phyloP scores from a whole-genome alignment of 2,888 invertebrate genomes.

The Agonum fuliginosum region DNA sequence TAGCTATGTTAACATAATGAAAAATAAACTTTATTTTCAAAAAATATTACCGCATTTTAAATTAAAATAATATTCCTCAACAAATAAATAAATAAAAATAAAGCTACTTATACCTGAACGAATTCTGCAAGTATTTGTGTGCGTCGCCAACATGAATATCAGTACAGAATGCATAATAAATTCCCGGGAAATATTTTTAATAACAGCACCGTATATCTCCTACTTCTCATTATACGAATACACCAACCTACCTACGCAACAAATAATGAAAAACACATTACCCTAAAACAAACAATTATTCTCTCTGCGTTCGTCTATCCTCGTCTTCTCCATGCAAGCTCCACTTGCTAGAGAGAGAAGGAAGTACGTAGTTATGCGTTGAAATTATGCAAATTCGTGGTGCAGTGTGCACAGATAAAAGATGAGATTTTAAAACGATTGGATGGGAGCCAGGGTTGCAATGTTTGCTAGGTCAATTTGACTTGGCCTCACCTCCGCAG shows the following conservation, averaged over 20 bases:
- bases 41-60: no score
- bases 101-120: no score
- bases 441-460: conserved; percentile 38
- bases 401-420: conserved; percentile 49
- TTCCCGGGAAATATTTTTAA: no score
- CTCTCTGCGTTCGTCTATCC: background rate
- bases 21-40: no score
- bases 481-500: conserved; percentile 17
- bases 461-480: conserved; percentile 43
- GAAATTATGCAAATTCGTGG: conserved; percentile 46
- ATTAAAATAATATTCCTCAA: no score
- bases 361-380: conserved; percentile 25
- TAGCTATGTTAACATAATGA: no score
- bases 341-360: background rate
- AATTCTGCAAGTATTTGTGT: no score
- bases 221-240: no score
- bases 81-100: no score
- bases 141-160: no score
- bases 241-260: conserved; percentile 4
- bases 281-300: conserved; percentile 27
- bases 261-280: conserved; percentile 36
- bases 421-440: conserved; percentile 57
- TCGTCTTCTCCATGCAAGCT: background rate
- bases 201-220: no score
- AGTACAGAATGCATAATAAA: no score